phyloP scores from a whole-genome alignment of 1,140 invertebrate species.

The Pogonomyrmex californicus region DNA sequence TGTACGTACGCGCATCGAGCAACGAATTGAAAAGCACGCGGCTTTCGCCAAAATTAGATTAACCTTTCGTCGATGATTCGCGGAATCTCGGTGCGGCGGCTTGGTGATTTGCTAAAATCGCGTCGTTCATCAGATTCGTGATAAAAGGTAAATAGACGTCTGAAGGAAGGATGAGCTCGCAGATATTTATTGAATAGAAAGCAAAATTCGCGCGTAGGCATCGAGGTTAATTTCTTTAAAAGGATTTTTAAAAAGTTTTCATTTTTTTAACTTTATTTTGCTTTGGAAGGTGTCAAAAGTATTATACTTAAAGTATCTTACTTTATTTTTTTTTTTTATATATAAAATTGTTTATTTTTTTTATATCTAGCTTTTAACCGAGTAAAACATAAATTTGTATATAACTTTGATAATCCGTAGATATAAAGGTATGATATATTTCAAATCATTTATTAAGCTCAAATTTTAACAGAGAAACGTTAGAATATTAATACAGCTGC shows the following conservation, averaged over 20 bases:
- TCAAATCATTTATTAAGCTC: neutral
- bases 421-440: neutral
- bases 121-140: neutral
- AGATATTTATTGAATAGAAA: too few relatives aligned
- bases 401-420: neutral
- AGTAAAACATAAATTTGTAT: neutral
- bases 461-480: neutral
- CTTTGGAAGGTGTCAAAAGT: too few relatives aligned
- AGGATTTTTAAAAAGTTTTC: too few relatives aligned
- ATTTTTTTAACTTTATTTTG: too few relatives aligned
- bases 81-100: neutral
- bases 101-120: neutral
- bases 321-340: neutral
- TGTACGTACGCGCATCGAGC: neutral
- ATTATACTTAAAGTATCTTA: too few relatives aligned
- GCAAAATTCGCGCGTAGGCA: too few relatives aligned
- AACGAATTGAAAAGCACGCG: slow-evolving; percentile 54
- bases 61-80: slow-evolving; percentile 49
- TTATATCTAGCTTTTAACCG: neutral
- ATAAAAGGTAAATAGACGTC: neutral
- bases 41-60: slow-evolving; percentile 71
- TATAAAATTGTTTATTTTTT: neutral
- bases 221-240: too few relatives aligned
- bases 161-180: too few relatives aligned
- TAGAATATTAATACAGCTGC: too few relatives aligned